Percentiles rank a stretch among this genome's conserved stretches.
Conservation (phyloP, 2,797 vertebrate genomes). For the Coregonus sp. region DNA sequence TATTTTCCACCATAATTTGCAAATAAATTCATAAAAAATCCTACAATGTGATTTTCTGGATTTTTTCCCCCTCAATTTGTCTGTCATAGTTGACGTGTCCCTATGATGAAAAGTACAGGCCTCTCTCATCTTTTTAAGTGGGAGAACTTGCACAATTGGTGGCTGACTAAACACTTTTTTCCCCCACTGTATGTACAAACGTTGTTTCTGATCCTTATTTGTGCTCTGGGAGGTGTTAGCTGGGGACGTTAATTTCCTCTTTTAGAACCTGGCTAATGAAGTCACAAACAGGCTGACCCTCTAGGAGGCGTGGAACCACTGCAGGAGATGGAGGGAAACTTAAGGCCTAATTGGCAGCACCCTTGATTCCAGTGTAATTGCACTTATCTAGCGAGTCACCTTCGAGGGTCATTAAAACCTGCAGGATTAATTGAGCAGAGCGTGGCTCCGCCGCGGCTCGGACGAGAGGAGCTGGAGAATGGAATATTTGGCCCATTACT, state of each 20-base stretch:
- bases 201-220: constrained; percentile 32
- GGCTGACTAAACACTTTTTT: too few relatives aligned
- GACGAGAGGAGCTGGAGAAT: constrained; percentile 33
- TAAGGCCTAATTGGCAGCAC: constrained; percentile 80
- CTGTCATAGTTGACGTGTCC: too few relatives aligned
- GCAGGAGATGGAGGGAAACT: constrained; percentile 68
- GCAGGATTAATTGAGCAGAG: constrained; percentile 81
- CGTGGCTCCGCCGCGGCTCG: constrained; percentile 24
- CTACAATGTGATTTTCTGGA: too few relatives aligned
- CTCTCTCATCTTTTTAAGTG: too few relatives aligned
- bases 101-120: too few relatives aligned
- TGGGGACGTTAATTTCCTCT: constrained; percentile 73
- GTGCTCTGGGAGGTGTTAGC: constrained; percentile 51
- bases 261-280: constrained; percentile 80
- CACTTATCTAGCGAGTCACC: constrained; percentile 81
- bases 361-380: constrained; percentile 81
- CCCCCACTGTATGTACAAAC: constrained; percentile 25
- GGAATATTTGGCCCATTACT: constrained; percentile 74
- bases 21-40: too few relatives aligned
- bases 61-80: too few relatives aligned
- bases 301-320: constrained; percentile 67
- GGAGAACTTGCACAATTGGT: too few relatives aligned
- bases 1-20: too few relatives aligned
- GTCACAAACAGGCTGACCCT: constrained; percentile 75
- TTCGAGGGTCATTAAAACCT: constrained; percentile 81